Base-by-base conservation (phyloP, 2,113 vertebrate species). In the Takifugu bimaculatus region DNA sequence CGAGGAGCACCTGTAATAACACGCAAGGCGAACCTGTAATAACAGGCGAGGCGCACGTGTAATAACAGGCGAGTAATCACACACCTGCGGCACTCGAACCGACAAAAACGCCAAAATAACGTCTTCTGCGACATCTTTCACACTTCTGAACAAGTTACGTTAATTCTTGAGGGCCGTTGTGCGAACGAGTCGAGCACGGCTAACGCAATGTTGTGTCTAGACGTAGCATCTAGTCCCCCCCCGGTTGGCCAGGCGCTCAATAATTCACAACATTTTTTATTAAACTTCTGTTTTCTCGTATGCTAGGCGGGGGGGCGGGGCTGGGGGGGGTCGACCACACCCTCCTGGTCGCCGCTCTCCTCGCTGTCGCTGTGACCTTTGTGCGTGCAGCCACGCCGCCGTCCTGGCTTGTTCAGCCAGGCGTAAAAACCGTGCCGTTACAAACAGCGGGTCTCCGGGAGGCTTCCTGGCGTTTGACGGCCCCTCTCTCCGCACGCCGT, bases 181-280 rank as follows among this genome's bases (percentile, higher is more conserved):
- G 20, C 20, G 20, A 20, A 20, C 20, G 1, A 20, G 20, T 20
- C 74, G 63, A 66, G 81, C 64, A 9, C 50, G 25, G 65, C 50
- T 81, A 78, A 85, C 44, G 54, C 58, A 74, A 69, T 81, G 79
- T 84, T 86, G 74, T 79, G 85, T 82, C 84, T 88, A 77, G 82
- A 83, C 82, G 4, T 20, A 28, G 54, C 72, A 74, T 68, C 74
- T 68, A 54, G 52, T 6, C 11, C 50, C 11, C 3, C 39, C 60
- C 39, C 28, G 42, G 50, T 52, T n/a, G 0, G 64, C 74, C 60
- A 67, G 63, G 70, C 48, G 0, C 72, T 86, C 6, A 80, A 82
- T 88, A 71, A 86, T 83, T 84, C 45, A 86, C n/a, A n/a, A 55
- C 51, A 57, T 47, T 73, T 63, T 74, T 70, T 20, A 20, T 20